These are phyloP conservation scores for Cinclus mexicanus DNA, from an alignment of 2,113 vertebrate species.

Conservation along the genomic window DNA sequence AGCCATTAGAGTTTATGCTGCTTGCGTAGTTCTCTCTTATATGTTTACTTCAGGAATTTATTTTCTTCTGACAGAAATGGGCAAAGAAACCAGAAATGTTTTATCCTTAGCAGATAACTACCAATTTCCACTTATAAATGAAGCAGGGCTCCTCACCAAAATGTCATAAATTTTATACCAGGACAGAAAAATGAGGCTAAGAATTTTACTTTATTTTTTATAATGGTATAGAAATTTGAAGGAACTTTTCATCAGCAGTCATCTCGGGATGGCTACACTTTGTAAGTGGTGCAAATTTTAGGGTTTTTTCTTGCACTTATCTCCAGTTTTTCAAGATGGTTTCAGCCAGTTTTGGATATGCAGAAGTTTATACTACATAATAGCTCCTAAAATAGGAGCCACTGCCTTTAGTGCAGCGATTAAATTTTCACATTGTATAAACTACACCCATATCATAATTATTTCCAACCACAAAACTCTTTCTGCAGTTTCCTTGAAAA, in stretches of 20 bases:
- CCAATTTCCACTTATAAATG: neutral
- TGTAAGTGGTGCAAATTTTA: neutral
- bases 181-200: neutral
- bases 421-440: neutral
- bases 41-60: neutral
- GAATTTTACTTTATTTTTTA: neutral
- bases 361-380: neutral
- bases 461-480: neutral
- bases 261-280: neutral
- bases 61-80: neutral
- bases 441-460: neutral
- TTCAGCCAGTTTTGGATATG: neutral
- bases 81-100: neutral
- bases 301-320: neutral
- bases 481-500: neutral
- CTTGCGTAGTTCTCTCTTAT: neutral
- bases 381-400: neutral
- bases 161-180: neutral
- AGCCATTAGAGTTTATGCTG: neutral
- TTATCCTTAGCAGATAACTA: neutral
- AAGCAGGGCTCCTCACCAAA: neutral
- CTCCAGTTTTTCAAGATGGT: neutral
- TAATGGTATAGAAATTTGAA: neutral
- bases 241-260: neutral
- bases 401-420: neutral